A percentile compares a stretch with the other conserved stretches of the same genome.
phyloP scores from a whole-genome alignment of 1,140 invertebrate genomes.

The Tetranychus urticae region DNA sequence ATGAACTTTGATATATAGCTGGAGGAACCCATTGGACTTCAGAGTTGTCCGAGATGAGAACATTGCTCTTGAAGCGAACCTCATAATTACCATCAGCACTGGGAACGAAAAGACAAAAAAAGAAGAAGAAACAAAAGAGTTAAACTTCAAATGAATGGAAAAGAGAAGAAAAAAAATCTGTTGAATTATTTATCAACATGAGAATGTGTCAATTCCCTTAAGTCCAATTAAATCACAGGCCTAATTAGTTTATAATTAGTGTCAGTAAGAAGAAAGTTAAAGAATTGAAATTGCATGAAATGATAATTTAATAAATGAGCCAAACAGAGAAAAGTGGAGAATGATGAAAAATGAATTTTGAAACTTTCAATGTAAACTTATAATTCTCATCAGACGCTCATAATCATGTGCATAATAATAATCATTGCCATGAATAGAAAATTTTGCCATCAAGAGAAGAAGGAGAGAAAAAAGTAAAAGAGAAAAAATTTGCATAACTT shows the following conservation, averaged over 20 bases:
- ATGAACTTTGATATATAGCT: slow-evolving; percentile 95
- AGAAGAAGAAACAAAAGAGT: not conserved
- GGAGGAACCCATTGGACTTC: slow-evolving; percentile 92
- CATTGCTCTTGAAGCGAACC: slow-evolving; percentile 89
- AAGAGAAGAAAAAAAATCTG: not conserved
- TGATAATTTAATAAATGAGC: no score
- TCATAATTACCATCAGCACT: slow-evolving; percentile 91
- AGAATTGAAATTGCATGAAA: no score
- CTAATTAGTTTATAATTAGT: no score
- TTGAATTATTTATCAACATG: no score
- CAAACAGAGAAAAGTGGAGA: no score
- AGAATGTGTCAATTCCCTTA: no score
- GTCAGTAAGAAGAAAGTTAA: no score
- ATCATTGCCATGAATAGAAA: not conserved
- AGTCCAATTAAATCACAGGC: no score
- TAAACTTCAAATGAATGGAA: not conserved
- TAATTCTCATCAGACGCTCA: not conserved
- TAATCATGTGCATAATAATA: not conserved
- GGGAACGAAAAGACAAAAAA: slow-evolving; percentile 4
- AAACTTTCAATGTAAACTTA: not conserved
- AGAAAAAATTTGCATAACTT: not conserved
- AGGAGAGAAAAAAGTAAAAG: not conserved
- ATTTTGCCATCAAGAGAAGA: not conserved
- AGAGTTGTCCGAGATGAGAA: slow-evolving; percentile 74
- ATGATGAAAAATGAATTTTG: no score